Evolutionary conservation across 2,888 invertebrate genomes (phyloP).

Genomic region (Archips crataeganus): DNA sequence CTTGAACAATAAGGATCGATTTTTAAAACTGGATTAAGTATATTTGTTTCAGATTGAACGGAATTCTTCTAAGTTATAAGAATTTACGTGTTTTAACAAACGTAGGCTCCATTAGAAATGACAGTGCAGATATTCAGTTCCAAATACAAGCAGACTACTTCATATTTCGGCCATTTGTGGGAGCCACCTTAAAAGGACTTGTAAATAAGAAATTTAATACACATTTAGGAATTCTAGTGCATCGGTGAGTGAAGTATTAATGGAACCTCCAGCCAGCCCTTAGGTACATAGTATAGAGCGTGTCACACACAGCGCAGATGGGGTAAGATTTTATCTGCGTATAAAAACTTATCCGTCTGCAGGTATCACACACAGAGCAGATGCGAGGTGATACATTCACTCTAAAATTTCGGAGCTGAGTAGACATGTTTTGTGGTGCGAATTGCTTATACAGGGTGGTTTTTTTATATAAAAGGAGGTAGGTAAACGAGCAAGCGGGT

Average conservation of each 20-base stretch:
- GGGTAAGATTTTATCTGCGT: no score
- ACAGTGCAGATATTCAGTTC: conserved; percentile 87
- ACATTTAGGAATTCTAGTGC: conserved; percentile 89
- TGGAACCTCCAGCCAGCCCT: not conserved
- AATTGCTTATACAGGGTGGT: no score
- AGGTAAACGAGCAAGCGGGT: no score
- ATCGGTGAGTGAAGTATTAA: conserved; percentile 69
- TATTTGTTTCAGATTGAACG: conserved; percentile 85
- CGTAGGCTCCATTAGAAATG: conserved; percentile 86
- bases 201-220: conserved; percentile 89
- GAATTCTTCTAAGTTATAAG: conserved; percentile 88
- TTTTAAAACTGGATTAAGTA: not conserved
- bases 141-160: conserved; percentile 90
- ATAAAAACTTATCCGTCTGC: no score
- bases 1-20: not conserved
- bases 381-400: no score
- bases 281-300: no score
- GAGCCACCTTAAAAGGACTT: conserved; percentile 86
- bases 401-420: no score
- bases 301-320: no score
- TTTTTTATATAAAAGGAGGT: no score
- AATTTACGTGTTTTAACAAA: conserved; percentile 86
- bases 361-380: no score
- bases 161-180: conserved; percentile 87
- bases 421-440: no score